These are phyloP conservation scores for Drosophila nigromelanica DNA, from an alignment of 1,140 invertebrate species.

Conservation along the genomic window DNA sequence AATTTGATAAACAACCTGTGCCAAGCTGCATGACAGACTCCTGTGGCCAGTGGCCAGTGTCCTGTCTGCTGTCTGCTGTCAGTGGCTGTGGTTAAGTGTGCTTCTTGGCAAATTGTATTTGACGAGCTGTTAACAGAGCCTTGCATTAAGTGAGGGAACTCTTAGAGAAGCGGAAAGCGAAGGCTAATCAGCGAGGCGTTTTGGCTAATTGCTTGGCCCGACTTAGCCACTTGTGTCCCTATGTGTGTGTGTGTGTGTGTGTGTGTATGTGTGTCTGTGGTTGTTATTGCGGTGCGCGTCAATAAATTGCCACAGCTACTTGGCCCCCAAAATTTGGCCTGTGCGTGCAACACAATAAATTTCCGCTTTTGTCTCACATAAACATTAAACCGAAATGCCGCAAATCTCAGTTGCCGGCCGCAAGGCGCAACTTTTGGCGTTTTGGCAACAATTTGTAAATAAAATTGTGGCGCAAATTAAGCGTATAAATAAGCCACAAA, in stretches of 20 bases:
- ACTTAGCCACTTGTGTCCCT: constrained; percentile 30
- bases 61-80: not conserved
- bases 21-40: constrained; percentile 6
- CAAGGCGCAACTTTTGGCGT: constrained; percentile 66
- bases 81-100: constrained; percentile 22
- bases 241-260: constrained; percentile 18
- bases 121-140: constrained; percentile 62
- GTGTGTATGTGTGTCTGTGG: constrained; percentile 27
- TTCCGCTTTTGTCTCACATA: constrained; percentile 68
- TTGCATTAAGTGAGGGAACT: constrained; percentile 34
- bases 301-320: constrained; percentile 53
- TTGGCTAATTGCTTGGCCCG: constrained; percentile 18
- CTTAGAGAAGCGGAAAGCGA: not conserved
- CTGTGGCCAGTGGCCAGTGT: constrained; percentile 13
- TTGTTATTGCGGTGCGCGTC: constrained; percentile 10
- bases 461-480: constrained; percentile 81
- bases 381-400: constrained; percentile 73
- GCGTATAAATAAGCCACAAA: constrained; percentile 79
- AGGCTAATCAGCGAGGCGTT: constrained; percentile 69
- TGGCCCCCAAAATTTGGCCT: constrained; percentile 11
- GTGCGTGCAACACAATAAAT: constrained; percentile 63
- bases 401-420: constrained; percentile 66
- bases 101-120: constrained; percentile 55
- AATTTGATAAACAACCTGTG: constrained; percentile 62
- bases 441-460: constrained; percentile 79